Evolutionary conservation across 2,113 vertebrate genomes (phyloP), one percentile per base, ranked within the genome.

Genomic region (Cricetomys ansorgei): DNA sequence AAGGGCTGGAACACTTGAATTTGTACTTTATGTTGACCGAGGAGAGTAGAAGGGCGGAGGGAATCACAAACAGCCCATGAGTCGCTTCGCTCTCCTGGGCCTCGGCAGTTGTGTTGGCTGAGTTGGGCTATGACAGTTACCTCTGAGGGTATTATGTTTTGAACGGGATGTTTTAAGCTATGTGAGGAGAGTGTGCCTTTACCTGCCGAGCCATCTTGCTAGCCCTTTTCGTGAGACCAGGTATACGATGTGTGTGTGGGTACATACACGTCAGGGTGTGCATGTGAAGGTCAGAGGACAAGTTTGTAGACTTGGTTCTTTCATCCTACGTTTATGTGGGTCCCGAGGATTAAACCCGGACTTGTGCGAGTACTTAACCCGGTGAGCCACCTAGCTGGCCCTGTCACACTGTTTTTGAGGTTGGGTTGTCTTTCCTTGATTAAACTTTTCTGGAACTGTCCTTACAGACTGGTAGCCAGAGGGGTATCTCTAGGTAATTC

Each of bases 61-160:
- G 75, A 90, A 13, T 84, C 69, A 50, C 84, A 84, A 5, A 57
- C 50, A 81, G 6, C 19, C 25, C 59, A 31, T 0, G 50, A 6
- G 11, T 83, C 57, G 76, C 50, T 91, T 72, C 23, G 50, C 43
- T 73, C 84, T 67, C 65, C 83, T 72, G 55, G 31, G 12, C 9
- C 59, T 88, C 21, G 27, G 45, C 48, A 88, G 37, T 34, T 88
- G 17, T 11, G 6, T 53, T 55, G 67, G 48, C 19, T 88, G 40
- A 72, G 27, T 73, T 81, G 19, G 6, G 55, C 43, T 62, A 7
- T 0, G 5, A 3, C 48, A 69, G 15, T 29, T 80, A 65, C 23
- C n/a, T 91, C 73, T 53, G 57, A 81, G 40, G 34, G 23, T 25
- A 81, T 27, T 87, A n/a, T 40, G 10, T 84, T 94, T 94, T 95